Evolutionary conservation across 2,888 invertebrate genomes (phyloP).

Genomic region (Campoplex capitator): DNA sequence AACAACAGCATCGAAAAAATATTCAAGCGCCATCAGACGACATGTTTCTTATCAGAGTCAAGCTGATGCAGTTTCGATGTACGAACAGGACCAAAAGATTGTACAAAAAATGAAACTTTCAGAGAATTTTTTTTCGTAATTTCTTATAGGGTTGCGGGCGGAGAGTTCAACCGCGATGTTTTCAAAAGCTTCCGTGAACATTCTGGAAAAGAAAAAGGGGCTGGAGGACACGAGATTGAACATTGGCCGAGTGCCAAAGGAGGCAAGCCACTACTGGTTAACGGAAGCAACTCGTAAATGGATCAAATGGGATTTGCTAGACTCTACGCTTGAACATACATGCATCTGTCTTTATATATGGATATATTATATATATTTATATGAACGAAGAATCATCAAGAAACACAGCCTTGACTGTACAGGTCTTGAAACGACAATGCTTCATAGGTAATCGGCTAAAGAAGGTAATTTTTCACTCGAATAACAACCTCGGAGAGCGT

Average conservation of each 20-base stretch:
- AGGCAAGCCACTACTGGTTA: conserved; percentile 60
- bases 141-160: conserved; percentile 29
- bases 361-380: neutral
- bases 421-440: neutral
- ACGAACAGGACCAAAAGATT: conserved; percentile 23
- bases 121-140: conserved; percentile 16
- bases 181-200: conserved; percentile 31
- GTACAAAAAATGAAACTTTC: conserved; percentile 4
- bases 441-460: neutral
- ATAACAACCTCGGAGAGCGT: neutral
- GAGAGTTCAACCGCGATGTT: conserved; percentile 55
- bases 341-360: neutral
- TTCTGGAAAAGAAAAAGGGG: neutral
- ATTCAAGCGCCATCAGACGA: neutral
- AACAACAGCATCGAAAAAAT: neutral
- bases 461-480: neutral
- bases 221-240: conserved; percentile 61
- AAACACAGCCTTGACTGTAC: conserved; percentile 27
- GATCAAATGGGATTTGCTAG: conserved; percentile 61
- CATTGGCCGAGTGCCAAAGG: conserved; percentile 67
- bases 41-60: conserved; percentile 29
- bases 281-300: conserved; percentile 61
- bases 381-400: conserved; percentile 28
- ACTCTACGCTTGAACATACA: conserved; percentile 12
- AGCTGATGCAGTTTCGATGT: neutral